phyloP scores from a whole-genome alignment of 2,797 vertebrate genomes.

The Erpetoichthys calabaricus region DNA sequence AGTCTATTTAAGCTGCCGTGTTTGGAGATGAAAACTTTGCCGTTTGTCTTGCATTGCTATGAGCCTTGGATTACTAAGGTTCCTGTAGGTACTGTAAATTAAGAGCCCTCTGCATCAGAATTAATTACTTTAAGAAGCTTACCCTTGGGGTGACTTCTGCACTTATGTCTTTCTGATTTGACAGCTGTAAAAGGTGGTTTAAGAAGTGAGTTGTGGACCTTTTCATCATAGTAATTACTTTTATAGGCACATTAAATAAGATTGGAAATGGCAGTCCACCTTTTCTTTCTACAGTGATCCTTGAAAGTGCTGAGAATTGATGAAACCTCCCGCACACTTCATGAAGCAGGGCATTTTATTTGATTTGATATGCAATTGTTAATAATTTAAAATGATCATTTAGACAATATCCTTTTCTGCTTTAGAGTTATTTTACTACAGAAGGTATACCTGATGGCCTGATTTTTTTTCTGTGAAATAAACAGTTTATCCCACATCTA shows the following conservation, averaged over 20 bases:
- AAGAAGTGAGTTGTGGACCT: slow-evolving; percentile 23
- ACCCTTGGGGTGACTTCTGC: slow-evolving; percentile 17
- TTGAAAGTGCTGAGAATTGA: no score
- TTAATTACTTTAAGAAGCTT: slow-evolving; percentile 33
- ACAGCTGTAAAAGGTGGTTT: slow-evolving; percentile 31
- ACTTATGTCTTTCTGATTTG: slow-evolving; percentile 28
- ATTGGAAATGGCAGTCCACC: no score
- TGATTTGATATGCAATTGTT: no score
- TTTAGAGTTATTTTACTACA: no score
- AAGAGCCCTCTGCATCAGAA: slow-evolving; percentile 30
- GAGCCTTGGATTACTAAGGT: slow-evolving; percentile 14
- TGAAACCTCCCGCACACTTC: no score
- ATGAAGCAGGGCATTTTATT: no score
- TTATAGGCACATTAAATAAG: slow-evolving; percentile 13
- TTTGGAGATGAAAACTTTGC: slow-evolving; percentile 2
- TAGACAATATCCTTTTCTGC: no score
- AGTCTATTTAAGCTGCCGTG: slow-evolving; percentile 17
- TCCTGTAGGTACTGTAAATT: slow-evolving; percentile 32
- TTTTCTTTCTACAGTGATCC: no score
- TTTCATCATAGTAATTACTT: slow-evolving; percentile 30
- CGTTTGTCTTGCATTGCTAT: slow-evolving; percentile 8
- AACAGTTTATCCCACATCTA: no score
- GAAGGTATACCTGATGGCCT: no score
- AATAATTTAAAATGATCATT: no score
- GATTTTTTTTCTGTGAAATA: no score